These are phyloP conservation scores for Astyanax mexicanus DNA, from an alignment of 2,797 vertebrate species.

Conservation along the genomic window DNA sequence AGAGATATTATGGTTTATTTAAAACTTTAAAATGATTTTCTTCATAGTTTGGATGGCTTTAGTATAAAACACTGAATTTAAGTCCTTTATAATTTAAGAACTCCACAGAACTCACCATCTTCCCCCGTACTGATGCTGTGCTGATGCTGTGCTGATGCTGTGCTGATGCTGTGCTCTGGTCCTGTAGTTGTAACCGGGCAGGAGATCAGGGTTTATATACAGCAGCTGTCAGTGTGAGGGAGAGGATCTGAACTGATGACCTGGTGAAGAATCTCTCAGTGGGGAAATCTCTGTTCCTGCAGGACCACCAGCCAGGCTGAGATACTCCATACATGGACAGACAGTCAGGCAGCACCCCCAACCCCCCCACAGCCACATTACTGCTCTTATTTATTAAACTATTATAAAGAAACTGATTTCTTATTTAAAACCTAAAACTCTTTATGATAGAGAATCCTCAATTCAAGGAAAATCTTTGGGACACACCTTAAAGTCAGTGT, in stretches of 20 bases:
- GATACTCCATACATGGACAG: slow-evolving; percentile 66
- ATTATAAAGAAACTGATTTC: slow-evolving; percentile 53
- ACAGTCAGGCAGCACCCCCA: slow-evolving; percentile 45
- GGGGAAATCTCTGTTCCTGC: slow-evolving; percentile 47
- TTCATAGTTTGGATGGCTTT: too few relatives aligned
- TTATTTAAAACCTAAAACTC: slow-evolving; percentile 17
- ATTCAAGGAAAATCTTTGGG: too few relatives aligned
- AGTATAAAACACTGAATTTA: too few relatives aligned
- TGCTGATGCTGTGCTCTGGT: slow-evolving; percentile 31
- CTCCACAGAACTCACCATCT: slow-evolving; percentile 61
- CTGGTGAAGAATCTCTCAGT: slow-evolving; percentile 19
- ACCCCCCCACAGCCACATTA: slow-evolving; percentile 57
- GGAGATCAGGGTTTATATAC: slow-evolving; percentile 64
- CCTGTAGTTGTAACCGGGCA: slow-evolving; percentile 38
- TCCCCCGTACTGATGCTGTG: not conserved
- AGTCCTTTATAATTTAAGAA: not conserved
- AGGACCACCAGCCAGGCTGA: slow-evolving; percentile 47
- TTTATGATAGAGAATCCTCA: too few relatives aligned
- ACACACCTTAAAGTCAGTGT: too few relatives aligned
- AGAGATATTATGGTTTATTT: too few relatives aligned
- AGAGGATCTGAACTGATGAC: slow-evolving; percentile 34
- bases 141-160: slow-evolving; percentile 31
- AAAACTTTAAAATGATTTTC: not conserved
- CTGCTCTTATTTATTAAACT: slow-evolving; percentile 55
- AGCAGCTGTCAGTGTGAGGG: slow-evolving; percentile 58